These are phyloP conservation scores for Dryas iulia DNA, from an alignment of 1,140 invertebrate genomes.

Conservation along the genomic window DNA sequence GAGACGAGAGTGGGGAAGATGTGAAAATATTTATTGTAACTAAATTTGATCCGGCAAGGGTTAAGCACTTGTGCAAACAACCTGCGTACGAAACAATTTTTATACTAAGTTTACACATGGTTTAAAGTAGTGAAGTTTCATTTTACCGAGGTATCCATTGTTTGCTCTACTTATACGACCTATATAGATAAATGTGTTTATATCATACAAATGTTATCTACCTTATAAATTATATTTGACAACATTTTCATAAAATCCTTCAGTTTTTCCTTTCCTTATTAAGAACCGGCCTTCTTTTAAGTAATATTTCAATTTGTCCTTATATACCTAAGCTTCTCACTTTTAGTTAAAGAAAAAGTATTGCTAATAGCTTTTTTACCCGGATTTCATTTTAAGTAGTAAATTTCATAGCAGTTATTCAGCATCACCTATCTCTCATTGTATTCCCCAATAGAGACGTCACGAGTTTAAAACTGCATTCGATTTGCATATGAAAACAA, in stretches of 20 bases:
- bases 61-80: conserved; percentile 44
- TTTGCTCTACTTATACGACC: not conserved
- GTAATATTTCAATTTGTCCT: too few species aligned
- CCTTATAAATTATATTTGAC: too few species aligned
- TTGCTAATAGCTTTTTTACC: not conserved
- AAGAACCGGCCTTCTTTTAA: too few species aligned
- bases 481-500: conserved; percentile 60
- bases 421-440: not conserved
- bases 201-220: too few species aligned
- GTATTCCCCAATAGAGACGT: conserved; percentile 11
- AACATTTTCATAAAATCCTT: too few species aligned
- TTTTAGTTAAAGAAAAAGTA: too few species aligned
- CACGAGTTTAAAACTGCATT: conserved; percentile 23
- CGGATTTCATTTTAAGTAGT: not conserved
- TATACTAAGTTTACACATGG: conserved; percentile 11
- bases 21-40: conserved; percentile 58
- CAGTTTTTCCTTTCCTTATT: too few species aligned
- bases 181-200: not conserved
- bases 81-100: conserved; percentile 29
- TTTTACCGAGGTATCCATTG: conserved; percentile 5
- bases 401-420: not conserved
- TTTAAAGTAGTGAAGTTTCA: conserved; percentile 10
- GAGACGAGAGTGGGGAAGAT: conserved; percentile 41
- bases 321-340: too few species aligned
- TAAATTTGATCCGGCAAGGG: conserved; percentile 46